These are phyloP conservation scores for Brachylomia viminalis DNA, from an alignment of 2,888 invertebrate species.

Conservation along the genomic window DNA sequence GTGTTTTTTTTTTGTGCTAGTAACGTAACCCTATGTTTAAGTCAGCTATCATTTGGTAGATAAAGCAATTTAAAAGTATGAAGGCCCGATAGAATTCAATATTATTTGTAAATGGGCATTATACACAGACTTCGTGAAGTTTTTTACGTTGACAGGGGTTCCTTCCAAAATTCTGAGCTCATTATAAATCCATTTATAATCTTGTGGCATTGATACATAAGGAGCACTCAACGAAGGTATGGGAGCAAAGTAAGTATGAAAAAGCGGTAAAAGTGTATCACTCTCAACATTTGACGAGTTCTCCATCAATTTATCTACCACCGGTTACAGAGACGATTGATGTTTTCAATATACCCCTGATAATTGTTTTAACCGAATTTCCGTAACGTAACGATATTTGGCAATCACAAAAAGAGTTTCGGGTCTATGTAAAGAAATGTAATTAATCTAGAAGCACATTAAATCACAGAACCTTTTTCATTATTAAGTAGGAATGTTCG, in stretches of 20 bases:
- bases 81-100: not conserved
- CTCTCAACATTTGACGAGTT: conserved; percentile 39
- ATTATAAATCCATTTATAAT: conserved; percentile 61
- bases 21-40: not conserved
- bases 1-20: not conserved
- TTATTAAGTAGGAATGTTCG: conserved; percentile 35
- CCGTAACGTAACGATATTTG: conserved; percentile 38
- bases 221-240: conserved; percentile 18
- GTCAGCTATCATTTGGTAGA: not conserved
- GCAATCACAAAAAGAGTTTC: conserved; percentile 45
- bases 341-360: conserved; percentile 55
- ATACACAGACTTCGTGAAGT: conserved; percentile 8
- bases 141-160: conserved; percentile 45
- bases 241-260: conserved; percentile 20
- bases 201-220: conserved; percentile 28
- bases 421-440: conserved; percentile 36
- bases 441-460: conserved; percentile 46
- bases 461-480: conserved; percentile 48
- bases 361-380: conserved; percentile 57
- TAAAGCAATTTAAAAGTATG: not conserved
- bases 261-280: conserved; percentile 33
- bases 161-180: conserved; percentile 36
- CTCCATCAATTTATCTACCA: conserved; percentile 51
- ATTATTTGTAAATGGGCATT: conserved; percentile 18
- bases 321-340: conserved; percentile 46